Percentiles rank a stretch among this genome's conserved stretches.
Evolutionary conservation across 2,113 vertebrate genomes (phyloP).

Genomic region (Oryzias melastigma): DNA sequence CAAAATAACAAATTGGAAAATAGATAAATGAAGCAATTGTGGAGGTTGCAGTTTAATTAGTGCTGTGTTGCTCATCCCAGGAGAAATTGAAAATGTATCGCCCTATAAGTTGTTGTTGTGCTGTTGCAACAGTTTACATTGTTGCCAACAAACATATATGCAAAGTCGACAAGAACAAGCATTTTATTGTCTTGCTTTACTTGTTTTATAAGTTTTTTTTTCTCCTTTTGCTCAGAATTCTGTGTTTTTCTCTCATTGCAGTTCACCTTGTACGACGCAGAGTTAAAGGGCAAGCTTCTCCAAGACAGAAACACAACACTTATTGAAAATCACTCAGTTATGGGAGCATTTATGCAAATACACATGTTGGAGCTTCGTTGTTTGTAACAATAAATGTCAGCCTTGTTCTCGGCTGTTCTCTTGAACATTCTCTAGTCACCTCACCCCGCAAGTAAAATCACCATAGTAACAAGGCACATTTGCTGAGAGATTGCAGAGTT

Average conservation of each 20-base stretch:
- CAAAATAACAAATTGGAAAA: constrained; percentile 15
- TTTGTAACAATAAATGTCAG: constrained; percentile 1
- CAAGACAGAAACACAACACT: background rate
- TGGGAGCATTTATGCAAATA: background rate
- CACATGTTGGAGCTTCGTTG: background rate
- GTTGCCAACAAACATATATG: too few species aligned
- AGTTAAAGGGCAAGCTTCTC: background rate
- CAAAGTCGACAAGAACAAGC: too few species aligned
- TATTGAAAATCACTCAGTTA: background rate
- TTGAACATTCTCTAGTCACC: background rate
- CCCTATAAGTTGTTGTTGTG: constrained; percentile 25
- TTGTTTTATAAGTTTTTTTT: too few species aligned
- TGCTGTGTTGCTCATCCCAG: constrained; percentile 17
- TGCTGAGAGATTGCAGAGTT: background rate
- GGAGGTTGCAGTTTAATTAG: constrained; percentile 32
- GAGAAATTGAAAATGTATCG: constrained; percentile 25
- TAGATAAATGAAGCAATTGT: constrained; percentile 17
- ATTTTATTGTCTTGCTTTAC: too few species aligned
- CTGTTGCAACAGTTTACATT: constrained; percentile 18
- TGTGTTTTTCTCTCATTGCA: constrained; percentile 6
- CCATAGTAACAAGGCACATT: background rate
- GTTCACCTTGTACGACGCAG: constrained; percentile 3
- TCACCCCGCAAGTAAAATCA: background rate
- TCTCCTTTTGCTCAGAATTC: background rate
- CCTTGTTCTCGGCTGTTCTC: background rate